Evolutionary conservation across 2,113 vertebrate genomes (phyloP).

Genomic region (Raja brachyura): DNA sequence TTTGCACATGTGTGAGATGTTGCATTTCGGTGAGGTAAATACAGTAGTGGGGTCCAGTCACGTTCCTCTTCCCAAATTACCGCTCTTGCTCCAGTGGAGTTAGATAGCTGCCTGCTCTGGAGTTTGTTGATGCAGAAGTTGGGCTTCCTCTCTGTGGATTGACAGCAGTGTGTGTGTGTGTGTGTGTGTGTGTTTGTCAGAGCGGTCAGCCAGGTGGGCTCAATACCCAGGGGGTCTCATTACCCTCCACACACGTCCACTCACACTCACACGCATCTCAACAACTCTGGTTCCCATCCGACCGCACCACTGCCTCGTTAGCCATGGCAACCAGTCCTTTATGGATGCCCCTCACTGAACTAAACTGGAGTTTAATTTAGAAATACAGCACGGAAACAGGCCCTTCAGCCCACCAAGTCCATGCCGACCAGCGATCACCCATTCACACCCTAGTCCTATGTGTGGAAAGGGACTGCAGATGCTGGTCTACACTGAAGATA

Average conservation of each 20-base stretch:
- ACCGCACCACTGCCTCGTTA: too few relatives aligned
- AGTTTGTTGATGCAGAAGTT: neutral
- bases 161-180: neutral
- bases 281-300: neutral
- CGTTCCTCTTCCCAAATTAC: neutral
- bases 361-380: neutral
- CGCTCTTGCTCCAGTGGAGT: neutral
- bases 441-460: too few relatives aligned
- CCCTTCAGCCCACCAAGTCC: too few relatives aligned
- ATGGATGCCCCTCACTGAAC: neutral
- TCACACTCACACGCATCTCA: neutral
- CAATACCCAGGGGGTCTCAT: neutral
- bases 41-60: neutral
- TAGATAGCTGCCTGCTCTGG: neutral
- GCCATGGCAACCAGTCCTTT: neutral
- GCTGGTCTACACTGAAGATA: too few relatives aligned
- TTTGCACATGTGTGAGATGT: too few relatives aligned
- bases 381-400: too few relatives aligned
- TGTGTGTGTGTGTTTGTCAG: too few relatives aligned
- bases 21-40: too few relatives aligned
- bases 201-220: too few relatives aligned
- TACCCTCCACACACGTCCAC: neutral
- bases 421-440: too few relatives aligned
- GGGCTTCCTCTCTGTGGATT: neutral
- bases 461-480: too few relatives aligned